Evolutionary conservation across 2,888 invertebrate genomes (phyloP), one percentile per base, ranked within the genome.

Genomic region (Melinaea menophilus): DNA sequence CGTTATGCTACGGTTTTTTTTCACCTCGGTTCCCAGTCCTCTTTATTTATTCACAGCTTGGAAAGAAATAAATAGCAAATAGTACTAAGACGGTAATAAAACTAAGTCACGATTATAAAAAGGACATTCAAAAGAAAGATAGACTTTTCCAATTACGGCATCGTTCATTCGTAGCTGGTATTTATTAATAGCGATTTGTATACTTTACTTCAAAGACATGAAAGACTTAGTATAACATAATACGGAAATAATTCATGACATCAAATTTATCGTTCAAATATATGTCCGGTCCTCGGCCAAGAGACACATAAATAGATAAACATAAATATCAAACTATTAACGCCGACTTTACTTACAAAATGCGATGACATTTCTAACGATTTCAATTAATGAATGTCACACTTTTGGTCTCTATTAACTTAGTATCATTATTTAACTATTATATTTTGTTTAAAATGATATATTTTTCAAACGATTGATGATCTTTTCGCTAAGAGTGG

Each of bases 21-120:
- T 61, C 68, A 60, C 66, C 67, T 66, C 58, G 56, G 66, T 63
- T 67, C 64, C 59, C 59, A 63, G 62, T 59, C 59, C 65, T 59
- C 65, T 70, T 62, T 64, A 67, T 70, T 68, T 72, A 66, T 69
- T 68, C 60, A 69, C 59, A 55, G 57, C 35, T 61, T 61, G 65
- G 61, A 63, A 62, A 63, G 61, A 61, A 69, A 69, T 67, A 65
- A 59, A 69, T 62, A 64, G 62, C 48, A 59, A 61, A 41, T 56
- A 51, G 51, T 51, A 51, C 51, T 31, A 51, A 51, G 51, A 51
- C 31, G 51, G 51, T 51, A 51, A 51, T 51, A 51, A 51, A 51
- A 51, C 51, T 51, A 51, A 51, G 31, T 51, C 51, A 51, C 51
- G 51, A 51, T 51, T 51, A 51, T 51, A 51, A 51, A 51, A 51